These are phyloP conservation scores for Bombylius major DNA, from an alignment of 2,888 invertebrate species.

Conservation along the genomic window DNA sequence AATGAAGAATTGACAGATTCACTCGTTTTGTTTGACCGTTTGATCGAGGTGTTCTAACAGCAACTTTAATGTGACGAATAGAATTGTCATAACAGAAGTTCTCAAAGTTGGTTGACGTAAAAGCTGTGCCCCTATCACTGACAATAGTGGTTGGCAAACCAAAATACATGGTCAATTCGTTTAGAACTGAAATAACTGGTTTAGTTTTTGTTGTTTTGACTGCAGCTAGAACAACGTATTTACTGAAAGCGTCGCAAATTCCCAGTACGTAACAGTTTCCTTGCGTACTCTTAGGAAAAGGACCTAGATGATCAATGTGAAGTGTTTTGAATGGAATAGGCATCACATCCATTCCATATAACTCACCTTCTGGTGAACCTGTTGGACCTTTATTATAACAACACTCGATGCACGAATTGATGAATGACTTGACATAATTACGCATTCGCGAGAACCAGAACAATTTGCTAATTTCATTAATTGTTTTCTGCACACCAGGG, in stretches of 20 bases:
- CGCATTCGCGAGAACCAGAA: slow-evolving; percentile 10
- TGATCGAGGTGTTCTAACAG: not conserved
- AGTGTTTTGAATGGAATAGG: slow-evolving; percentile 1
- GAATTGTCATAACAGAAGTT: not conserved
- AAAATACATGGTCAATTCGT: not conserved
- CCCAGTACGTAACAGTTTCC: slow-evolving; percentile 1
- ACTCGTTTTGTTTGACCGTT: slow-evolving; percentile 10
- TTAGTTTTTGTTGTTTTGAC: not conserved
- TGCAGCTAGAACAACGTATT: not conserved
- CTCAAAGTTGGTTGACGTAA: not conserved
- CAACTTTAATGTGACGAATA: not conserved
- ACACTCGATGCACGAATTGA: slow-evolving; percentile 9
- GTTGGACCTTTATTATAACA: slow-evolving; percentile 6
- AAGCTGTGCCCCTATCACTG: slow-evolving; percentile 3
- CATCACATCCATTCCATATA: slow-evolving; percentile 10
- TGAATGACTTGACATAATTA: slow-evolving; percentile 7
- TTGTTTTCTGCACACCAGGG: slow-evolving; percentile 6
- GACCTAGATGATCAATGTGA: slow-evolving; percentile 4
- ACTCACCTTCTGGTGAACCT: slow-evolving; percentile 1
- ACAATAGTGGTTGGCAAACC: not conserved
- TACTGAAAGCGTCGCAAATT: slow-evolving; percentile 1
- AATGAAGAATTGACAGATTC: not conserved
- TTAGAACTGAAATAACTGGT: not conserved
- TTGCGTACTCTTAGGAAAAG: slow-evolving; percentile 1
- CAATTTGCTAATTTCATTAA: slow-evolving; percentile 2